Conservation (phyloP, 2,113 vertebrate species). For the Phocoena phocoena region DNA sequence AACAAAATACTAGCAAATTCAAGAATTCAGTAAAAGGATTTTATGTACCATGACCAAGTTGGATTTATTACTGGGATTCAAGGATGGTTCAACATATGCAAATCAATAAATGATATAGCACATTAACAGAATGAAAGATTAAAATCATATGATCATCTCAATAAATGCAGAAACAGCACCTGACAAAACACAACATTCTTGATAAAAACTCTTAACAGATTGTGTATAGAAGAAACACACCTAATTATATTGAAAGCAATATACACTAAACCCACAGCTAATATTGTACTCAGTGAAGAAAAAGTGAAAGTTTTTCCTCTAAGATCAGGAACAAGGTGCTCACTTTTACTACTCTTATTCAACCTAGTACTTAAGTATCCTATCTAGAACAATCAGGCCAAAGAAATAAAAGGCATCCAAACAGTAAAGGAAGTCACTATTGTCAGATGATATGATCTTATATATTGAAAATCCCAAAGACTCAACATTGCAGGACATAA, state of each 20-base stretch:
- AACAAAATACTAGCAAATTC: not conserved
- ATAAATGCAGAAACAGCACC: not conserved
- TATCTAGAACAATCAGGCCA: not conserved
- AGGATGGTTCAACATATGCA: not conserved
- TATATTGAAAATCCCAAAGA: not conserved
- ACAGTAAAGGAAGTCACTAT: not conserved
- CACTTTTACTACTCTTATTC: not conserved
- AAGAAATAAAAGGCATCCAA: not conserved
- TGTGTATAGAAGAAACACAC: not conserved
- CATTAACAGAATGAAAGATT: not conserved
- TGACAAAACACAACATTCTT: not conserved
- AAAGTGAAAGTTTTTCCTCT: not conserved
- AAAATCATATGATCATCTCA: not conserved
- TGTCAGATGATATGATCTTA: not conserved
- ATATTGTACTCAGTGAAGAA: not conserved
- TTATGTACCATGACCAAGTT: not conserved
- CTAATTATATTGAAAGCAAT: not conserved
- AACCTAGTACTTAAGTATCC: too few relatives aligned
- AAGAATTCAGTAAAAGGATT: not conserved
- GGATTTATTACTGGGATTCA: not conserved
- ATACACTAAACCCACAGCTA: too few relatives aligned
- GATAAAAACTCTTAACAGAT: not conserved
- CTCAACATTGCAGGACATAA: not conserved
- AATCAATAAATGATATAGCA: not conserved
- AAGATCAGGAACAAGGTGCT: not conserved